Conservation (phyloP, 2,888 invertebrate species). For the Arge pagana region DNA sequence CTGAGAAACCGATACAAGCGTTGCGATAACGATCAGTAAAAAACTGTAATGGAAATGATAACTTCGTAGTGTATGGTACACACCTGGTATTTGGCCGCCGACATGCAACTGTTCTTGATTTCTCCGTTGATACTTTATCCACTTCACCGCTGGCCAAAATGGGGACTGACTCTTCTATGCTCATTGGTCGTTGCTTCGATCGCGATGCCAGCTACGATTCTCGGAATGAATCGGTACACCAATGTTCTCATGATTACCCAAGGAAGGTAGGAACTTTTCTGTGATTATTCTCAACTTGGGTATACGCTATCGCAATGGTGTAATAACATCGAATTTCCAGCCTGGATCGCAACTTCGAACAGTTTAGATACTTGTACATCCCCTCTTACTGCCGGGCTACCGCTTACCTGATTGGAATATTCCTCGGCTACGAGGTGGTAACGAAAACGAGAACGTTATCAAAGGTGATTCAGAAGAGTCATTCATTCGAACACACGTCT, state of each 20-base stretch:
- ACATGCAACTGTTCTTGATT: slow-evolving; percentile 64
- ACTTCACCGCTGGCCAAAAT: slow-evolving; percentile 54
- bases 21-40: no score
- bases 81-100: slow-evolving; percentile 64
- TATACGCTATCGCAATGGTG: no score
- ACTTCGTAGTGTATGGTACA: slow-evolving; percentile 60
- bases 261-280: no score
- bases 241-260: slow-evolving; percentile 36
- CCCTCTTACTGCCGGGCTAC: slow-evolving; percentile 27
- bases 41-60: no score
- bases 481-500: background rate
- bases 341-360: no score
- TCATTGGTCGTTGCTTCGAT: slow-evolving; percentile 46
- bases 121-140: slow-evolving; percentile 63
- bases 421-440: slow-evolving; percentile 26
- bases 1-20: no score
- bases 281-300: no score
- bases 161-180: slow-evolving; percentile 47
- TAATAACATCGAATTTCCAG: no score
- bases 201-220: slow-evolving; percentile 45
- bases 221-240: slow-evolving; percentile 53
- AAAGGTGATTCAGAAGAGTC: background rate
- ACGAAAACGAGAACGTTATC: background rate
- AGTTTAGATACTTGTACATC: slow-evolving; percentile 26
- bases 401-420: slow-evolving; percentile 33